Conservation (phyloP, 1,140 invertebrate genomes). For the Drosophila rhopaloa region DNA sequence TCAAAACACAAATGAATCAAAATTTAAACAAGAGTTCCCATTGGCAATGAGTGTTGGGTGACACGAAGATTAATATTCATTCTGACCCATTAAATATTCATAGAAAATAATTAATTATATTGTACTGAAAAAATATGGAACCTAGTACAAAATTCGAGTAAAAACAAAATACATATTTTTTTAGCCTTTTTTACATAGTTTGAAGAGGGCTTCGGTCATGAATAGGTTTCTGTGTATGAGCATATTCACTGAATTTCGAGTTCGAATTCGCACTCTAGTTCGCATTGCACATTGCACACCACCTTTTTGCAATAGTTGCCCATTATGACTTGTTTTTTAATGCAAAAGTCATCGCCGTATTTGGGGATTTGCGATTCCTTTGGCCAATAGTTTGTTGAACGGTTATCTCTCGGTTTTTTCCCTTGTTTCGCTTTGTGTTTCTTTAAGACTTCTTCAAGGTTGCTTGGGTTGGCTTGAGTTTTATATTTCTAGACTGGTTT, state of each 20-base stretch:
- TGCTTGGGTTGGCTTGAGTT: conserved; percentile 49
- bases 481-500: conserved; percentile 77
- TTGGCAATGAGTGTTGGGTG: no score
- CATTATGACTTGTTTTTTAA: conserved; percentile 38
- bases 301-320: conserved; percentile 31
- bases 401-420: conserved; percentile 21
- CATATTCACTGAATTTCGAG: conserved; percentile 25
- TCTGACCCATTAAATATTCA: no score
- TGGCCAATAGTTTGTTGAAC: conserved; percentile 28
- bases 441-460: conserved; percentile 77
- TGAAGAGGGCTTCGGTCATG: not conserved
- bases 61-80: no score
- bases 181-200: not conserved
- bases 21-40: no score
- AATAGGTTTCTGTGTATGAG: conserved; percentile 1
- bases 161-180: no score
- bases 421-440: conserved; percentile 43
- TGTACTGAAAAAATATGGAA: no score
- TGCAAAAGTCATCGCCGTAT: conserved; percentile 49
- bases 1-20: no score
- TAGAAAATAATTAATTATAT: no score
- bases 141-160: no score
- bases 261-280: conserved; percentile 43
- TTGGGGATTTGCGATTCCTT: conserved; percentile 68
- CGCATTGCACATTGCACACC: conserved; percentile 64